A percentile compares a stretch with the other conserved stretches of the same genome.
Conservation (phyloP, 2,113 vertebrate species). For the Hydropotes inermis region DNA sequence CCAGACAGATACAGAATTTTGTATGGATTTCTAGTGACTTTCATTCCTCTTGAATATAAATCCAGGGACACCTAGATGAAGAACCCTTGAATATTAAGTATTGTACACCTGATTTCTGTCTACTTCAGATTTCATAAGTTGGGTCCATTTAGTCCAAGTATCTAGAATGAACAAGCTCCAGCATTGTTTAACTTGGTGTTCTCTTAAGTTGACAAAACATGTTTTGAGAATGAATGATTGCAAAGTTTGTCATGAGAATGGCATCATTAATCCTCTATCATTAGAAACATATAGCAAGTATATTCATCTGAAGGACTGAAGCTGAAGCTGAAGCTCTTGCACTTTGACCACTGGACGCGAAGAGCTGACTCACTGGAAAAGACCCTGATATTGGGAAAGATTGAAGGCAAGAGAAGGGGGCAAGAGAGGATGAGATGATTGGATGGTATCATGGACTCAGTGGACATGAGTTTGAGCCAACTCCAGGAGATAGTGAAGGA, state of each 20-base stretch:
- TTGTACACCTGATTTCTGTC: neutral
- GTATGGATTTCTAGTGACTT: neutral
- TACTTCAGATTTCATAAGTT: neutral
- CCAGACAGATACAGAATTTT: neutral
- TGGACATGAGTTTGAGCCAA: neutral
- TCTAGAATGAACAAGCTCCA: neutral
- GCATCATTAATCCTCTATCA: neutral
- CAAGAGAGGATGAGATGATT: neutral
- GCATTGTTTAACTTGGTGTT: neutral
- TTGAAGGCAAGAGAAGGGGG: neutral
- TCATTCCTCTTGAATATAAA: neutral
- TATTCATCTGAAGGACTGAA: neutral
- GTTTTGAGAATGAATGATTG: neutral
- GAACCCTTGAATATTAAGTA: neutral
- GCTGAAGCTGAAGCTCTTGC: neutral
- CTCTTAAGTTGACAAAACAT: neutral
- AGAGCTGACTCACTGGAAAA: neutral
- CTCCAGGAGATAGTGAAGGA: neutral
- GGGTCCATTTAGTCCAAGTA: neutral
- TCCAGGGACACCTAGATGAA: neutral
- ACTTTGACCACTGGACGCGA: fast-evolving
- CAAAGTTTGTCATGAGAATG: neutral
- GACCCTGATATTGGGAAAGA: neutral
- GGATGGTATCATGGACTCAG: neutral
- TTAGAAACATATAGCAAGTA: neutral